These are phyloP conservation scores for Coenonympha glycerion DNA, from an alignment of 2,888 invertebrate species.

Conservation along the genomic window DNA sequence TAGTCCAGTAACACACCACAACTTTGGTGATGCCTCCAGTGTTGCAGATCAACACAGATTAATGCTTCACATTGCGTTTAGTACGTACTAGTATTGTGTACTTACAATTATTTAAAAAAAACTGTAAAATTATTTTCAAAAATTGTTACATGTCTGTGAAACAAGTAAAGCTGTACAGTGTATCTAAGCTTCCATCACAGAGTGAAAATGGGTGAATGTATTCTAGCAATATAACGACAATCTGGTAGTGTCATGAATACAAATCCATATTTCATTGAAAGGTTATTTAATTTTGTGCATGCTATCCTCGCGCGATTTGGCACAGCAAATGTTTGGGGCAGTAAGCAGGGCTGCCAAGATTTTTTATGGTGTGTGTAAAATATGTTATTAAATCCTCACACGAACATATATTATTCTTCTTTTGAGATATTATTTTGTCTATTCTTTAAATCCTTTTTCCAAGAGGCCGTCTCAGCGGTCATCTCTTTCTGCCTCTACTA, in stretches of 20 bases:
- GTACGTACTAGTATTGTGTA: too few species aligned
- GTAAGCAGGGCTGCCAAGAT: background rate
- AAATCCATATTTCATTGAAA: constrained; percentile 2
- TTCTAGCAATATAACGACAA: constrained; percentile 7
- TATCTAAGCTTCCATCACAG: constrained; percentile 19
- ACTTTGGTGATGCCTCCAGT: too few species aligned
- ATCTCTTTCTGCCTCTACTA: too few species aligned
- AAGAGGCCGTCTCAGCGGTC: too few species aligned
- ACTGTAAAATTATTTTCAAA: background rate
- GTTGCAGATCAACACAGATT: too few species aligned
- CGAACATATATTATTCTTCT: background rate
- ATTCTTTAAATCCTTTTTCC: too few species aligned
- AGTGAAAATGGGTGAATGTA: constrained; percentile 13
- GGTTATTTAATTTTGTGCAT: background rate
- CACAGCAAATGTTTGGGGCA: background rate
- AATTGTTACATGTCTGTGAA: constrained; percentile 39
- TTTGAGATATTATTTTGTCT: background rate
- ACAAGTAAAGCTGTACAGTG: constrained; percentile 45
- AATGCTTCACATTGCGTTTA: too few species aligned
- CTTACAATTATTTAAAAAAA: background rate
- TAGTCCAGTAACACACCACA: too few species aligned
- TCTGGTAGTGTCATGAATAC: background rate
- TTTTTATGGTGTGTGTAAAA: background rate
- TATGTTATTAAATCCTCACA: constrained; percentile 1
- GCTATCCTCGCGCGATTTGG: background rate